These are phyloP conservation scores for Andrena marginata DNA, from an alignment of 2,888 invertebrate species.

Conservation along the genomic window DNA sequence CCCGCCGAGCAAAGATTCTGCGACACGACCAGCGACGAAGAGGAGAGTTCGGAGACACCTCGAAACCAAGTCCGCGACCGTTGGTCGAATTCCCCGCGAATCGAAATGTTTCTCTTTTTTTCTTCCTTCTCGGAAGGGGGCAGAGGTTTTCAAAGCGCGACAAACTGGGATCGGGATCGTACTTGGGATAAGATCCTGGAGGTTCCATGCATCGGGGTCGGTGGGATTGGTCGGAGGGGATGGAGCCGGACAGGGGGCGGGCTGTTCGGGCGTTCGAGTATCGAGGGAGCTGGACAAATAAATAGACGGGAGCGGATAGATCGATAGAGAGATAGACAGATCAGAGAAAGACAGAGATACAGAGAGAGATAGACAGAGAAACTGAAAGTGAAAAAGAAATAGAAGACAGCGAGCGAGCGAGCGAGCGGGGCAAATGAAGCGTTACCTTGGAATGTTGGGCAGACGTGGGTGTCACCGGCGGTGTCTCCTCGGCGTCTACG, in stretches of 20 bases:
- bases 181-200: slow-evolving; percentile 17
- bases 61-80: neutral
- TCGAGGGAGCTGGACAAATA: slow-evolving; percentile 33
- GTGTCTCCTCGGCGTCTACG: slow-evolving; percentile 86
- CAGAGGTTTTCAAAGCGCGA: slow-evolving; percentile 57
- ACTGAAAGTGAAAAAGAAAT: slow-evolving; percentile 53
- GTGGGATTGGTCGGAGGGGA: slow-evolving; percentile 3
- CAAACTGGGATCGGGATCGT: slow-evolving; percentile 36
- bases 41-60: neutral
- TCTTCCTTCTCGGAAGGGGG: slow-evolving; percentile 48
- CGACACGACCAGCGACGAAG: neutral
- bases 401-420: slow-evolving; percentile 71
- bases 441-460: slow-evolving; percentile 91
- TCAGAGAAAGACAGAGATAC: slow-evolving; percentile 38
- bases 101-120: slow-evolving; percentile 45
- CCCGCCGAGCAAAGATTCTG: too few relatives aligned
- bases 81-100: slow-evolving; percentile 24
- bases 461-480: slow-evolving; percentile 88
- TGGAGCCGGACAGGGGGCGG: slow-evolving; percentile 1
- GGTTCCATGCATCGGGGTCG: slow-evolving; percentile 49
- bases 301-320: slow-evolving; percentile 30
- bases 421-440: slow-evolving; percentile 78
- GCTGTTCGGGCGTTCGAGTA: neutral
- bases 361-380: slow-evolving; percentile 41
- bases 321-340: slow-evolving; percentile 29